Evolutionary conservation across 2,797 vertebrate genomes (phyloP).

Genomic region (Thalassophryne amazonica): DNA sequence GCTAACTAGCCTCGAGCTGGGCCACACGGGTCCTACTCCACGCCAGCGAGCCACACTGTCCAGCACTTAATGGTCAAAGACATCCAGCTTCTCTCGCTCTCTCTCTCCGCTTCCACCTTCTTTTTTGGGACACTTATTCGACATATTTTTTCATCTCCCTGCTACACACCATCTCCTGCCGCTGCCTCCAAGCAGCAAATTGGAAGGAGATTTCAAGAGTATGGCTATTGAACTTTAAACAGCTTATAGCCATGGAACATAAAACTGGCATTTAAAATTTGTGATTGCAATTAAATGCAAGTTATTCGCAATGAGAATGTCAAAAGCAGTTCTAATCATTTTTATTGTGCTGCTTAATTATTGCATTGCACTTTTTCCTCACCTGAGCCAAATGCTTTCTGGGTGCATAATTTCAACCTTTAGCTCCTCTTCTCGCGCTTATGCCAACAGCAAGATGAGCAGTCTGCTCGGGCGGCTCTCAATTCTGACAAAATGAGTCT

Average conservation of each 20-base stretch:
- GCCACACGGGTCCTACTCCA: constrained; percentile 65
- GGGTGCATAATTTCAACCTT: constrained; percentile 78
- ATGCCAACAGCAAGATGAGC: constrained; percentile 74
- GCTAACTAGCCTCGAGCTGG: constrained; percentile 77
- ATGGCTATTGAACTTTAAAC: constrained; percentile 84
- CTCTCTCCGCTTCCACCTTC: neutral
- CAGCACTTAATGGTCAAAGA: constrained; percentile 53
- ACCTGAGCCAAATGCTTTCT: constrained; percentile 75
- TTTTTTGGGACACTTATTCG: constrained; percentile 37
- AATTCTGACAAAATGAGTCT: constrained; percentile 59
- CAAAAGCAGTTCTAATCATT: constrained; percentile 86
- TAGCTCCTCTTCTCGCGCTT: constrained; percentile 65
- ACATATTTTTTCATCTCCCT: constrained; percentile 42
- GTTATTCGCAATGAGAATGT: constrained; percentile 83
- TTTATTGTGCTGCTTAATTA: constrained; percentile 84
- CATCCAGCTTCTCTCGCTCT: constrained; percentile 23
- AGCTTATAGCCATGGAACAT: constrained; percentile 83
- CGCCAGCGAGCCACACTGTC: constrained; percentile 60
- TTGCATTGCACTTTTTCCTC: constrained; percentile 73
- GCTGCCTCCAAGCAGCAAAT: constrained; percentile 69
- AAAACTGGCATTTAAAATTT: constrained; percentile 87
- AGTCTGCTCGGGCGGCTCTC: constrained; percentile 52
- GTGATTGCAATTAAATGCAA: constrained; percentile 85
- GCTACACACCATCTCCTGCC: constrained; percentile 22
- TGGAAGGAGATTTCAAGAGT: constrained; percentile 81